A percentile compares a stretch with the other conserved stretches of the same genome.
These are phyloP conservation scores for Oplegnathus fasciatus DNA, from an alignment of 2,113 vertebrate genomes.

Conservation along the genomic window DNA sequence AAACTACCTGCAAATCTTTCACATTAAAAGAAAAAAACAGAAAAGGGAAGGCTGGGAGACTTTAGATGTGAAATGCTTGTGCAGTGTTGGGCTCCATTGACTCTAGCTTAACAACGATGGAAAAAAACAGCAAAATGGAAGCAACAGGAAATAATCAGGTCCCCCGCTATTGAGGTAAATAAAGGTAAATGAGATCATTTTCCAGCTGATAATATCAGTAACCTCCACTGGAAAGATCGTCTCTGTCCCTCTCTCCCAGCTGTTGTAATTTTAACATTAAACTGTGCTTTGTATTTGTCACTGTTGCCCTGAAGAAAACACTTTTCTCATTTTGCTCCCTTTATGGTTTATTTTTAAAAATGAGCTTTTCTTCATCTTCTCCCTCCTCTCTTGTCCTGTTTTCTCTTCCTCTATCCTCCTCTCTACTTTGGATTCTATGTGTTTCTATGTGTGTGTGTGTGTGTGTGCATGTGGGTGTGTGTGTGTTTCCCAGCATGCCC, in stretches of 20 bases:
- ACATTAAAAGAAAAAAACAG: too few species aligned
- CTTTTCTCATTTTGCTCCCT: slow-evolving; percentile 22
- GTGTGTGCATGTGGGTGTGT: not conserved
- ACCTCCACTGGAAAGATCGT: not conserved
- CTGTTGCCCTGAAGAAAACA: not conserved
- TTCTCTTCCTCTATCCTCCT: not conserved
- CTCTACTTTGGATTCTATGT: not conserved
- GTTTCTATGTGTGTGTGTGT: not conserved
- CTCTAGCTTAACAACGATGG: too few species aligned
- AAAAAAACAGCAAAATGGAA: too few species aligned
- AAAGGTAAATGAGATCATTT: not conserved
- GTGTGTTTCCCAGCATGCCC: slow-evolving; percentile 8
- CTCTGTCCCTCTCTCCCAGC: not conserved
- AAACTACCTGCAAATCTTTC: too few species aligned
- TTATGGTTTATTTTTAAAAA: slow-evolving; percentile 9
- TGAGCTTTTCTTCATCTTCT: slow-evolving; percentile 13
- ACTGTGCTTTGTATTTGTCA: not conserved
- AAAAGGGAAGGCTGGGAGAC: too few species aligned
- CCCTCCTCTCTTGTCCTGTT: not conserved
- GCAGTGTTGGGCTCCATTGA: too few species aligned
- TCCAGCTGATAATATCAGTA: not conserved
- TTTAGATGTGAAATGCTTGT: too few species aligned
- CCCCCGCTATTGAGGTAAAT: not conserved
- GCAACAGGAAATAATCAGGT: too few species aligned
- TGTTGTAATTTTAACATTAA: slow-evolving; percentile 16